Evolutionary conservation across 1,140 invertebrate species (phyloP).

Genomic region (Lepidurus packardi): DNA sequence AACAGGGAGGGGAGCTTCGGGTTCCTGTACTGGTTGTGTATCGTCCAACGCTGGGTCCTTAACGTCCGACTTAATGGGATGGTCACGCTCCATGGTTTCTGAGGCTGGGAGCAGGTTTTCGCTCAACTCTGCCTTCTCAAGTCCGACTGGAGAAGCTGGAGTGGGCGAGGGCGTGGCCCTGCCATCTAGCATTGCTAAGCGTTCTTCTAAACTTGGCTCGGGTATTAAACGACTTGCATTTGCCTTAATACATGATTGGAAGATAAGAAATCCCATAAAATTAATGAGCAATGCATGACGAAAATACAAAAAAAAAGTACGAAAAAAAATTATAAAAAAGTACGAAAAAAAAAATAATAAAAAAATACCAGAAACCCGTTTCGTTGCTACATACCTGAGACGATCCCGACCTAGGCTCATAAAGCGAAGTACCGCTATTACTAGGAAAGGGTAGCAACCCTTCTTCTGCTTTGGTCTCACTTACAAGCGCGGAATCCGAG

Average conservation of each 20-base stretch:
- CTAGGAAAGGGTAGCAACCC: slow-evolving; percentile 10
- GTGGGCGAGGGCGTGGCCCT: not conserved
- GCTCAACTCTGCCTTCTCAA: not conserved
- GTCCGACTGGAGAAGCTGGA: not conserved
- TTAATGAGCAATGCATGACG: not conserved
- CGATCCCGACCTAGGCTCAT: not conserved
- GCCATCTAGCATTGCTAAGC: not conserved
- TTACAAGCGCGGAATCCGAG: slow-evolving; percentile 32
- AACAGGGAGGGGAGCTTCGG: not conserved
- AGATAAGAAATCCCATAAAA: not conserved
- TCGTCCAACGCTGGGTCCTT: not conserved
- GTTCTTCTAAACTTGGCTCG: not conserved
- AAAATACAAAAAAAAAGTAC: not conserved
- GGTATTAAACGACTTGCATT: not conserved
- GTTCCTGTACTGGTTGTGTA: not conserved
- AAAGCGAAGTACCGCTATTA: not conserved
- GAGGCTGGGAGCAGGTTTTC: not conserved
- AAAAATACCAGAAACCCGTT: not conserved
- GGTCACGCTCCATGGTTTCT: not conserved
- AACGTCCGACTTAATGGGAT: not conserved
- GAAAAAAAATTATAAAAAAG: not conserved
- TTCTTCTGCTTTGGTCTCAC: slow-evolving; percentile 35
- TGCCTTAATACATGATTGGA: no score
- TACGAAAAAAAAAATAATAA: not conserved
- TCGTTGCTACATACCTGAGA: not conserved